These are phyloP conservation scores for Cuniculus paca DNA, from an alignment of 2,797 vertebrate genomes.

Conservation along the genomic window DNA sequence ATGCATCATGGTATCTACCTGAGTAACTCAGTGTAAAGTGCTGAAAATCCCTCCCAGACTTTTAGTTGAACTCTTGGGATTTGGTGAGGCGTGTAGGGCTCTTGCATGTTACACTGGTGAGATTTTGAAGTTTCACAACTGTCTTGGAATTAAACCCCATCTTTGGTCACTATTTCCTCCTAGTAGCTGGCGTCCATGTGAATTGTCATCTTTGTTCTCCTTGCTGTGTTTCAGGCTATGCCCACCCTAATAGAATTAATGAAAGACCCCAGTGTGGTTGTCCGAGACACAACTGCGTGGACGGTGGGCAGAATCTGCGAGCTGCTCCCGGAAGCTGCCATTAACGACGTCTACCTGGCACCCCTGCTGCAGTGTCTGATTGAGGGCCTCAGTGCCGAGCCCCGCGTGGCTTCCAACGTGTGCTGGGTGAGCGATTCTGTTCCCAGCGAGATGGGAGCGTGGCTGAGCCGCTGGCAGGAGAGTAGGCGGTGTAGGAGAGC, in stretches of 20 bases:
- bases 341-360: slow-evolving; percentile 96
- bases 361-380: slow-evolving; percentile 97
- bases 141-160: background rate
- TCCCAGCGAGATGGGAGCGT: background rate
- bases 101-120: background rate
- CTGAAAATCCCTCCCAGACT: background rate
- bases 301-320: slow-evolving; percentile 98
- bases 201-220: background rate
- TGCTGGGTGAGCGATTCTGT: slow-evolving; percentile 94
- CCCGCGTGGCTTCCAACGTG: slow-evolving; percentile 97
- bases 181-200: background rate
- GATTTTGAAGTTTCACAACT: background rate
- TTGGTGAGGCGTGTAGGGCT: background rate
- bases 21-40: background rate
- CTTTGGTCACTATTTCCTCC: background rate
- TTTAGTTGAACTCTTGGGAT: background rate
- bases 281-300: slow-evolving; percentile 98
- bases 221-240: slow-evolving; percentile 92
- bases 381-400: slow-evolving; percentile 97
- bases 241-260: slow-evolving; percentile 98
- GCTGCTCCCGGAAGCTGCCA: slow-evolving; percentile 97
- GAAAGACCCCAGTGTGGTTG: slow-evolving; percentile 98
- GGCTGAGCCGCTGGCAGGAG: background rate
- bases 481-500: slow-evolving; percentile 52
- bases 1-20: background rate